Evolutionary conservation across 1,140 invertebrate species (phyloP).

Genomic region (Limonius californicus): DNA sequence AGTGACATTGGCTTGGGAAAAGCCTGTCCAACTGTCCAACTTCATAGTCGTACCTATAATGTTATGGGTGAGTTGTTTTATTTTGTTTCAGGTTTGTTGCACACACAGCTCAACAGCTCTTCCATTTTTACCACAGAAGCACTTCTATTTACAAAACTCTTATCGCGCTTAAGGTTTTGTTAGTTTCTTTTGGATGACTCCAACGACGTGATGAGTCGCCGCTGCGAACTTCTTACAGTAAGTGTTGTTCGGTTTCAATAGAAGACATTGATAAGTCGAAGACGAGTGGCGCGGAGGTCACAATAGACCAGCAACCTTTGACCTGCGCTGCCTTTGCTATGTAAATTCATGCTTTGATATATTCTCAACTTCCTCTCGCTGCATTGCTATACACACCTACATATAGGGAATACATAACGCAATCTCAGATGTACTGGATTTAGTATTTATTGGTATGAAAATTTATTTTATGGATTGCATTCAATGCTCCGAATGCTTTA

Average conservation of each 20-base stretch:
- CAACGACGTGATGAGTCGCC: not conserved
- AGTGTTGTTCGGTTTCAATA: not conserved
- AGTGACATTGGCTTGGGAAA: too few species aligned
- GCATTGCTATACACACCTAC: conserved; percentile 5
- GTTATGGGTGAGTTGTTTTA: too few species aligned
- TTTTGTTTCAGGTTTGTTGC: too few species aligned
- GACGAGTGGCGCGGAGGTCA: conserved; percentile 3
- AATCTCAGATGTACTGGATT: not conserved
- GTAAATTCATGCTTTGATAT: conserved; percentile 22
- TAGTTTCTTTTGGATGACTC: too few species aligned
- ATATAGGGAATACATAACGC: not conserved
- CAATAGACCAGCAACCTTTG: conserved; percentile 16
- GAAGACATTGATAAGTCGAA: conserved; percentile 15
- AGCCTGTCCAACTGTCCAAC: too few species aligned
- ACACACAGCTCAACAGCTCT: too few species aligned
- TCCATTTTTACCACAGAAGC: too few species aligned
- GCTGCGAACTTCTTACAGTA: not conserved
- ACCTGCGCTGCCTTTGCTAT: conserved; percentile 18
- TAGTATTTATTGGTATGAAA: not conserved
- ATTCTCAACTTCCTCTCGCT: conserved; percentile 19
- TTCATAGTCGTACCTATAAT: too few species aligned
- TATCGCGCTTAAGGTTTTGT: too few species aligned
- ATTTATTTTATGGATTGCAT: conserved; percentile 7
- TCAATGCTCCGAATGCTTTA: not conserved
- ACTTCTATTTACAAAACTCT: too few species aligned